phyloP scores from a whole-genome alignment of 2,797 vertebrate species.

The Oceanodroma leucorhoa region DNA sequence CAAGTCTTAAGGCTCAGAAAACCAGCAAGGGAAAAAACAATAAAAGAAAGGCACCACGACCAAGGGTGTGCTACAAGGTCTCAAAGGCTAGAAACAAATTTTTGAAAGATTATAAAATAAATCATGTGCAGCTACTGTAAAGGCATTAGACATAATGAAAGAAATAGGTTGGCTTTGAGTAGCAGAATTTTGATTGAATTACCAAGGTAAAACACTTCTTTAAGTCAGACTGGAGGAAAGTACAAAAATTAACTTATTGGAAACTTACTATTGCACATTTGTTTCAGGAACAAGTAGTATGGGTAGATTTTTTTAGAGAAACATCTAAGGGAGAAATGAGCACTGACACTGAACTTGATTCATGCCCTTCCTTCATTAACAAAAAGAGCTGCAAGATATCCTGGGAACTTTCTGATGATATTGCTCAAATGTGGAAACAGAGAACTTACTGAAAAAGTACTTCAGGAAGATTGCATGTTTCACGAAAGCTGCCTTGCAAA shows the following conservation, averaged over 20 bases:
- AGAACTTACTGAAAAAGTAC: neutral
- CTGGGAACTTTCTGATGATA: neutral
- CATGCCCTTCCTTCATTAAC: neutral
- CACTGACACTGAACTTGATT: neutral
- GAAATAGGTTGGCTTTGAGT: neutral
- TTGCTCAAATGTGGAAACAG: neutral
- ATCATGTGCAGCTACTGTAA: neutral
- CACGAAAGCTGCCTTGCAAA: neutral
- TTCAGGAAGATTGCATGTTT: neutral
- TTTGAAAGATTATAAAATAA: neutral
- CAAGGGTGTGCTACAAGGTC: neutral
- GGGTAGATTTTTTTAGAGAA: neutral
- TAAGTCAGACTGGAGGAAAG: neutral
- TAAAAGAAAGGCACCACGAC: neutral
- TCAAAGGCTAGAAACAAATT: neutral
- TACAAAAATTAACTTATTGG: neutral
- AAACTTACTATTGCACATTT: neutral
- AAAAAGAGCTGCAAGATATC: neutral
- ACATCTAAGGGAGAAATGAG: neutral
- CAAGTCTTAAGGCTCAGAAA: neutral
- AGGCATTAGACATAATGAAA: neutral
- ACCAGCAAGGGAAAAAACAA: neutral
- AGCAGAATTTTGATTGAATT: neutral
- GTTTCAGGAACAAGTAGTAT: neutral
- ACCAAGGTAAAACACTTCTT: neutral